Conservation (phyloP, 2,888 invertebrate species). For the Napeogenes sylphis region DNA sequence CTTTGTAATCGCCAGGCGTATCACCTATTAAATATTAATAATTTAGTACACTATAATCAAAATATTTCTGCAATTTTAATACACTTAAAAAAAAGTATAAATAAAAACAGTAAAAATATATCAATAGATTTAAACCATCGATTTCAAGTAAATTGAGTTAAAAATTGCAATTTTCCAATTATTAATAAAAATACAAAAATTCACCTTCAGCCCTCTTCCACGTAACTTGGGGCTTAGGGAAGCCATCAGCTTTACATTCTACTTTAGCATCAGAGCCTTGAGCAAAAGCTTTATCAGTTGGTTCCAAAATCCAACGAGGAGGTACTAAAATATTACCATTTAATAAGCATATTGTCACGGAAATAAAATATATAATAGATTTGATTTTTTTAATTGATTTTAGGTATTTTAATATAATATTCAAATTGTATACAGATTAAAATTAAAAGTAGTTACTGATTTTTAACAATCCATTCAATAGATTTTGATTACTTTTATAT, state of each 20-base stretch:
- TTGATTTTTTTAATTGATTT: neutral
- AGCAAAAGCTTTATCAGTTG: slow-evolving; percentile 96
- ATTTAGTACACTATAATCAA: neutral
- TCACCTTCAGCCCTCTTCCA: slow-evolving; percentile 97
- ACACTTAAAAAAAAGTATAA: too few relatives aligned
- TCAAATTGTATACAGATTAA: neutral
- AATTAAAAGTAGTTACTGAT: neutral
- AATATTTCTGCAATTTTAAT: neutral
- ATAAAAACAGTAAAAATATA: too few relatives aligned
- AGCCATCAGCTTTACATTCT: slow-evolving; percentile 97
- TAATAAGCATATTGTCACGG: slow-evolving; percentile 15
- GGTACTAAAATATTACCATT: slow-evolving; percentile 84
- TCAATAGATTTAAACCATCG: too few relatives aligned
- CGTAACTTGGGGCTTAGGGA: slow-evolving; percentile 94
- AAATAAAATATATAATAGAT: neutral
- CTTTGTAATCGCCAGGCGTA: slow-evolving; percentile 94
- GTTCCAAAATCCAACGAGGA: slow-evolving; percentile 96
- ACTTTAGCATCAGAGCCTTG: slow-evolving; percentile 96
- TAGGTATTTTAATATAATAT: neutral
- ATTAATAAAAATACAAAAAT: slow-evolving; percentile 12
- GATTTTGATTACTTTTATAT: neutral
- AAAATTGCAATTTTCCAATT: slow-evolving; percentile 12
- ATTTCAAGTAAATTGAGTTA: neutral
- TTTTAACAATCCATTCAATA: neutral
- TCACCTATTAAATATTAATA: slow-evolving; percentile 79